Evolutionary conservation across 2,888 invertebrate species (phyloP), one percentile per base, ranked within the genome.

Genomic region (Machimus rusticus): DNA sequence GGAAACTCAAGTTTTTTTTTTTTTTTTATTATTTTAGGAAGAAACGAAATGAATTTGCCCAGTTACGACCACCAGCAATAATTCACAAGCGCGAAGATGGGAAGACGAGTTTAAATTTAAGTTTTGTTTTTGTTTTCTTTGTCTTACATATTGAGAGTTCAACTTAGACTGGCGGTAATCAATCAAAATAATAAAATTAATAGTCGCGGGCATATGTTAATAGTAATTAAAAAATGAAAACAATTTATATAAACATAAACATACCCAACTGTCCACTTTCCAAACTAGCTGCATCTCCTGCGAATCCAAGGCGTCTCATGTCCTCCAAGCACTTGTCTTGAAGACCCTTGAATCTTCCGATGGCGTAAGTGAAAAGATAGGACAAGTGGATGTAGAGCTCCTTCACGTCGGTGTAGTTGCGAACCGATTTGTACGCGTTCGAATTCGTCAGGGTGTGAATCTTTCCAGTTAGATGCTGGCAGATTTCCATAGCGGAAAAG

Each of bases 331-430:
- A 92, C 89, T 92, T 93, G 51, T 93, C 93, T 88, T 93, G 93
- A 34, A 93, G 88, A 19, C 92, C 91, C 82, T 93, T 93, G 31
- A 92, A 92, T 2, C 93, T 91, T 6, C 92, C 93, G 86, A 92
- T 92, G 1, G 93, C 92, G 87, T 93, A 93, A 0, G 93, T 92
- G 87, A 92, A 91, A 57, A 93, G 88, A 88, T 93, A 93, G 2
- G 92, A 93, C 14, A 93, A 89, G 89, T 93, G 93, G 84, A 93
- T 92, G 78, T 93, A 92, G 2, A 93, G 89, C 87, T 93, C 93
- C 87, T 93, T 93, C 5, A 93, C 91, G 89, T 93, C 93, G 51
- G 91, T 90, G 87, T 90, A 91, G 87, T 90, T 92, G 28, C 90
- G 90, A 0, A 91, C 93, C 82, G 91, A 91, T 88, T 92, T 93